These are phyloP conservation scores for Lutraria rhynchaena DNA, from an alignment of 1,140 invertebrate genomes.

Conservation along the genomic window DNA sequence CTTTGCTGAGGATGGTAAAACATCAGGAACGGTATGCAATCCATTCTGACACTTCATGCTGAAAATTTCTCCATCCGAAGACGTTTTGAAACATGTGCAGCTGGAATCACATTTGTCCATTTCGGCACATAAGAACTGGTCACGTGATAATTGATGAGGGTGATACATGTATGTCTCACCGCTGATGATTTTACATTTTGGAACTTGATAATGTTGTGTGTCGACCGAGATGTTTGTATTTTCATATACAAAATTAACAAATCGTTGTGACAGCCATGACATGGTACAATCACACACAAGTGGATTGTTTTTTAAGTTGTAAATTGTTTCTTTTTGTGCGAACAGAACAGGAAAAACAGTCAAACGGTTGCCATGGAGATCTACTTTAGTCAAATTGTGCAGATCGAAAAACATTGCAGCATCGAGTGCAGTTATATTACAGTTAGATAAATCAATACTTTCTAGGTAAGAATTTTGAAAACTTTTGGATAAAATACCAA, in stretches of 20 bases:
- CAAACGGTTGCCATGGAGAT: slow-evolving; percentile 7
- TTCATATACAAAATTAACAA: background rate
- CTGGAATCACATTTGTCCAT: slow-evolving; percentile 5
- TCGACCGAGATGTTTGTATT: slow-evolving; percentile 2
- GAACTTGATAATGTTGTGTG: slow-evolving; percentile 21
- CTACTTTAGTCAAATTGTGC: slow-evolving; percentile 5
- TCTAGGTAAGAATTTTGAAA: slow-evolving; percentile 1
- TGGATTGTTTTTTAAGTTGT: slow-evolving; percentile 26
- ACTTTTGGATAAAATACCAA: slow-evolving; percentile 9
- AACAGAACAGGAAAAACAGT: slow-evolving; percentile 31
- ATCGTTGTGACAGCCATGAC: slow-evolving; percentile 41
- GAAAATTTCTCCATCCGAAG: slow-evolving; percentile 10
- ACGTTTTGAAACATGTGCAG: slow-evolving; percentile 43
- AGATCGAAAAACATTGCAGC: background rate
- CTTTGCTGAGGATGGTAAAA: background rate
- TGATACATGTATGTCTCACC: background rate
- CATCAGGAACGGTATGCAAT: slow-evolving; percentile 7
- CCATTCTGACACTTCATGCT: slow-evolving; percentile 2
- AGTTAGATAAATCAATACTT: slow-evolving; percentile 30
- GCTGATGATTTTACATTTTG: slow-evolving; percentile 32
- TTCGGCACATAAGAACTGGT: slow-evolving; percentile 41
- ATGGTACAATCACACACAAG: slow-evolving; percentile 43
- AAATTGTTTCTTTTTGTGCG: slow-evolving; percentile 4
- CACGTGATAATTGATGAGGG: background rate
- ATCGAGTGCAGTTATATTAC: background rate